Conservation (phyloP, 2,888 invertebrate species). For the Lordiphosa fenestrarum region DNA sequence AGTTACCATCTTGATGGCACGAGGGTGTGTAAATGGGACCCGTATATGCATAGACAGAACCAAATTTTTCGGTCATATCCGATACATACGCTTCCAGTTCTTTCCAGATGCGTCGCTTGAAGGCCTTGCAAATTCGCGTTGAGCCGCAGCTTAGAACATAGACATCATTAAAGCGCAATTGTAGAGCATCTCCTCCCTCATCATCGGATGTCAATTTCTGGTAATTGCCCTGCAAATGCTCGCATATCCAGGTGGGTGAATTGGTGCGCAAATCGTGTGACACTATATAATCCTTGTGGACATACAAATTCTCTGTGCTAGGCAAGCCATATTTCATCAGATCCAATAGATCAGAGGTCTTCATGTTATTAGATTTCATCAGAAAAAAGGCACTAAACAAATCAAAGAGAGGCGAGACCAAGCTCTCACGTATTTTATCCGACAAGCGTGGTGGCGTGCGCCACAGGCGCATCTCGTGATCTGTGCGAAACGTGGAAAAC, state of each 20-base stretch:
- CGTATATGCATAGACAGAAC: conserved; percentile 53
- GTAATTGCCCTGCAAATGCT: conserved; percentile 43
- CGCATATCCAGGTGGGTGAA: conserved; percentile 53
- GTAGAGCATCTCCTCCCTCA: conserved; percentile 25
- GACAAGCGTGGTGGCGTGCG: conserved; percentile 15
- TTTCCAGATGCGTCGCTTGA: conserved; percentile 40
- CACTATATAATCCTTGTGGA: conserved; percentile 59
- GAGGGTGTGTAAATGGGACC: conserved; percentile 50
- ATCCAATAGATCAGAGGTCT: conserved; percentile 33
- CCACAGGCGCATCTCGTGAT: conserved; percentile 53
- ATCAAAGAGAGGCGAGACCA: conserved; percentile 38
- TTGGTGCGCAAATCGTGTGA: conserved; percentile 42
- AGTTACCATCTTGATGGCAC: conserved; percentile 13
- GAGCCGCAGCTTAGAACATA: conserved; percentile 47
- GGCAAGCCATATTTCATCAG: conserved; percentile 56
- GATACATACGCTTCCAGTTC: conserved; percentile 41
- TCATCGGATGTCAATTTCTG: conserved; percentile 30
- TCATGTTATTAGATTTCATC: conserved; percentile 8
- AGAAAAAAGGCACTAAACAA: conserved; percentile 22
- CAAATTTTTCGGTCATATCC: conserved; percentile 30
- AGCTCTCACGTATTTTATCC: conserved; percentile 35
- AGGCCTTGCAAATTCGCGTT: conserved; percentile 37
- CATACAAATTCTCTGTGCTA: conserved; percentile 43
- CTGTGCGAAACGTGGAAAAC: conserved; percentile 47
- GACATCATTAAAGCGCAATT: conserved; percentile 56